phyloP scores from a whole-genome alignment of 92 coral and sea anemone species.

The Epizoanthus scotinus region DNA sequence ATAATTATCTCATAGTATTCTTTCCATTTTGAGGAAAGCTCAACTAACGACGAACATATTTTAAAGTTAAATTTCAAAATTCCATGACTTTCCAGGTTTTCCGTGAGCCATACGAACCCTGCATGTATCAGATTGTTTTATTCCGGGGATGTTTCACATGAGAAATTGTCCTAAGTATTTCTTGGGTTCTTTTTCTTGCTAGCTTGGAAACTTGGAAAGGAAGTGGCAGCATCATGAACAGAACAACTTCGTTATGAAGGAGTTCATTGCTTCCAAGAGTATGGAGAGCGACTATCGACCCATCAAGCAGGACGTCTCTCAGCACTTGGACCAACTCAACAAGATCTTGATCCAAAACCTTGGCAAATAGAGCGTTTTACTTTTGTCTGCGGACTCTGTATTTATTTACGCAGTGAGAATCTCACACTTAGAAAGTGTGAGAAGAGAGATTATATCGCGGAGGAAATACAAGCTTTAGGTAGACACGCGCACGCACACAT shows the following conservation, averaged over 20 bases:
- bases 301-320: constrained; percentile 77
- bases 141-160: background rate
- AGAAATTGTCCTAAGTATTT: background rate
- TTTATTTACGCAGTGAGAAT: too few relatives aligned
- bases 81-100: too few relatives aligned
- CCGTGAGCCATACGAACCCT: too few relatives aligned
- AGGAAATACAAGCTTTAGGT: too few relatives aligned
- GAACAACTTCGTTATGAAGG: constrained; percentile 98
- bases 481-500: too few relatives aligned
- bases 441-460: too few relatives aligned
- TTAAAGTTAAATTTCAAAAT: too few relatives aligned
- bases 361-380: constrained; percentile 58
- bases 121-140: too few relatives aligned
- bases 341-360: constrained; percentile 75
- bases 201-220: constrained; percentile 96
- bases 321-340: constrained; percentile 87
- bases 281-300: constrained; percentile 97
- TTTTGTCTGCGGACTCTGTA: background rate
- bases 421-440: too few relatives aligned
- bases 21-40: too few relatives aligned
- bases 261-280: constrained; percentile 90
- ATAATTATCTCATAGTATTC: too few relatives aligned
- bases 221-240: constrained; percentile 98
- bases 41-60: too few relatives aligned
- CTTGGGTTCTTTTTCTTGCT: background rate